phyloP scores from a whole-genome alignment of 2,113 vertebrate genomes.

The Carassius gibelio region DNA sequence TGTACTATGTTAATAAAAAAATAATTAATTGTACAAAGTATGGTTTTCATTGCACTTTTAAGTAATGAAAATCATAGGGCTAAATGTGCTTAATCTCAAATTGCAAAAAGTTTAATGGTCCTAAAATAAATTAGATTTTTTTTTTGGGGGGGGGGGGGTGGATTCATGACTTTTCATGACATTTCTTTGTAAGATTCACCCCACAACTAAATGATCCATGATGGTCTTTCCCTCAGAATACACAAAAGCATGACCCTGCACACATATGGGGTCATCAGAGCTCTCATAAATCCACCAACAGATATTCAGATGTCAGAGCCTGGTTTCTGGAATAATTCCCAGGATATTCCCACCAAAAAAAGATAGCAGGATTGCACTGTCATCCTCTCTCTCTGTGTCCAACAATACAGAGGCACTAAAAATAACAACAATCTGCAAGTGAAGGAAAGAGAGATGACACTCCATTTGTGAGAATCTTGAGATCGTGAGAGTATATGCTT shows the following conservation, averaged over 20 bases:
- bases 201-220: not conserved
- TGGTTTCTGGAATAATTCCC: conserved; percentile 37
- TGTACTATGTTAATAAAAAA: not conserved
- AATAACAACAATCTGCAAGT: conserved; percentile 16
- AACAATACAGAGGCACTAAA: conserved; percentile 27
- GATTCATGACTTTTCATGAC: not conserved
- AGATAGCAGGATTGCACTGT: not conserved
- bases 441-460: conserved; percentile 18
- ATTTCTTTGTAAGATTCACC: conserved; percentile 8
- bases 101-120: not conserved
- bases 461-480: not conserved
- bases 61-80: not conserved
- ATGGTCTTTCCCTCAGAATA: not conserved
- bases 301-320: conserved; percentile 43
- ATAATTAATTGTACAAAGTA: not conserved
- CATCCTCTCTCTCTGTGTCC: not conserved
- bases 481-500: not conserved
- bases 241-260: conserved; percentile 4
- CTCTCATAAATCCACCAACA: conserved; percentile 20
- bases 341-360: conserved; percentile 3
- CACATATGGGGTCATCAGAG: conserved; percentile 4
- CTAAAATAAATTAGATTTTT: not conserved
- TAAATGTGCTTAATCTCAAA: not conserved
- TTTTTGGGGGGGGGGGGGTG: no score
- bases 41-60: not conserved